phyloP scores from a whole-genome alignment of 2,797 vertebrate genomes.

The Chanos chanos region DNA sequence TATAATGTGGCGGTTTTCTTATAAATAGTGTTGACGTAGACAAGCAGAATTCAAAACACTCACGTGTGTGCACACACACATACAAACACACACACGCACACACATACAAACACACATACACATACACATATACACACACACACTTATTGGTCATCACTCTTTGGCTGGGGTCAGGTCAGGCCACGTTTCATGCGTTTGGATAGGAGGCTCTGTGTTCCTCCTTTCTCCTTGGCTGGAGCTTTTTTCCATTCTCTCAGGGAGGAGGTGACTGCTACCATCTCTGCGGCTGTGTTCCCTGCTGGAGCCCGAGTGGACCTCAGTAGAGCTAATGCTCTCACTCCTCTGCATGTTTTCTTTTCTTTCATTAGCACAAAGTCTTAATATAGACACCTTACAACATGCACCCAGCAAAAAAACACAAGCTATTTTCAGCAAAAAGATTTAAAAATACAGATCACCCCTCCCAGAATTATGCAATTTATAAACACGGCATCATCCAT shows the following conservation, averaged over 20 bases:
- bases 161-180: neutral
- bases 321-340: slow-evolving; percentile 40
- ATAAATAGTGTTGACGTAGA: too few relatives aligned
- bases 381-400: slow-evolving; percentile 42
- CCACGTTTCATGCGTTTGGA: neutral
- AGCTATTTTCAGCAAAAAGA: slow-evolving; percentile 58
- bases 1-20: too few relatives aligned
- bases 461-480: slow-evolving; percentile 60
- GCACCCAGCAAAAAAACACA: slow-evolving; percentile 40
- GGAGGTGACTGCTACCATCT: slow-evolving; percentile 28
- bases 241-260: slow-evolving; percentile 60
- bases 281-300: slow-evolving; percentile 47
- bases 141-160: slow-evolving; percentile 13
- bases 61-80: too few relatives aligned
- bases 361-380: slow-evolving; percentile 32
- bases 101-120: too few relatives aligned
- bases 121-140: too few relatives aligned
- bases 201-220: slow-evolving; percentile 5
- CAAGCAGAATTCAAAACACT: too few relatives aligned
- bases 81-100: too few relatives aligned
- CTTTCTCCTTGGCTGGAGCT: slow-evolving; percentile 33
- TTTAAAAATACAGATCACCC: slow-evolving; percentile 43
- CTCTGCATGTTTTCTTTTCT: slow-evolving; percentile 59
- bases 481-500: slow-evolving; percentile 50
- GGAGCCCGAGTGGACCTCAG: slow-evolving; percentile 40